Evolutionary conservation across 1,140 invertebrate genomes (phyloP), one percentile per base, ranked within the genome.

Genomic region (Drosophila rufa): DNA sequence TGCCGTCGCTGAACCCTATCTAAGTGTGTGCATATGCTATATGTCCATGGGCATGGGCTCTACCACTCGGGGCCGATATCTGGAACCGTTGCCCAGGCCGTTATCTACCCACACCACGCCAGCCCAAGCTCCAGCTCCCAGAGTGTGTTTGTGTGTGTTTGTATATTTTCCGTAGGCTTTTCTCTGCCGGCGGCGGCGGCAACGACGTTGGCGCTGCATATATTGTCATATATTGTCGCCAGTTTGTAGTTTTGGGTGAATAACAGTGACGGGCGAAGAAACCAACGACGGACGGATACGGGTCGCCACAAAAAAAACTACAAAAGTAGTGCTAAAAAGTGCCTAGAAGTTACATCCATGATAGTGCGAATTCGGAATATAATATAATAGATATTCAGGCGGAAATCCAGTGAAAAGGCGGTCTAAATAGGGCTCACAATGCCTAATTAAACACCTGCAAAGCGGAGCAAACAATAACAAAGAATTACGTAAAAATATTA

Each of bases 31-130:
- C 69, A 48, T 69, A 56, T 64, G 60, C 80, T 50, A 38, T 69
- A 59, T 59, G 60, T 85, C 69, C 50, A 47, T 89, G 75, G 50
- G 38, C 40, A 64, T 56, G 61, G 60, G 67, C 48, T 68, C 69
- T 83, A 78, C 67, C 73, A 83, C 45, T 78, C 60, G 27, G n/a
- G 17, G 14, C 48, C 56, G 66, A 89, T 89, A 89, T 89, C 84
- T 84, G 62, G 45, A 64, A 71, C 57, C 76, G 75, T 53, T 53
- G 50, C 50, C 50, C 57, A 56, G 59, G 19, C 62, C 58, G 76
- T 87, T 87, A 87, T 87, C 84, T 80, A 67, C 80, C 53, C 68
- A 89, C 74, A 82, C 82, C 80, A 75, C 48, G 7, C n/a, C 50
- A 36, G 51, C 50, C 17, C n/a, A 9, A 36, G 51, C 17, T 36